These are phyloP conservation scores for Drosophila mojavensis DNA, from an alignment of 1,140 invertebrate species.

Conservation along the genomic window DNA sequence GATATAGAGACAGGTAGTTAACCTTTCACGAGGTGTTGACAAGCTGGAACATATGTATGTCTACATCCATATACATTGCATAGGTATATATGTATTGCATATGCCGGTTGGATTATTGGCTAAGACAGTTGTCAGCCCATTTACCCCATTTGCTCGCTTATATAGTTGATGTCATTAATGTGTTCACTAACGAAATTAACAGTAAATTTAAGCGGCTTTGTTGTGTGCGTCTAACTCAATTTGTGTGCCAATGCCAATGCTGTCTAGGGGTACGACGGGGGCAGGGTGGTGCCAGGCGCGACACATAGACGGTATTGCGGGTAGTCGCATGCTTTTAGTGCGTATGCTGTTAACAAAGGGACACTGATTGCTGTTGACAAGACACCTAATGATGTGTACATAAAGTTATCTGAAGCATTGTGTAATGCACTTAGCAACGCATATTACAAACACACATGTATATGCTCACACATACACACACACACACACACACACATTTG, in stretches of 20 bases:
- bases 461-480: not conserved
- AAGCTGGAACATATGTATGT: not conserved
- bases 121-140: constrained; percentile 36
- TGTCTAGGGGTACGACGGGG: too few species aligned
- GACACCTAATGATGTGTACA: constrained; percentile 56
- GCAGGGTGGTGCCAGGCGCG: not conserved
- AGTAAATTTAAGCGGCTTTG: constrained; percentile 72
- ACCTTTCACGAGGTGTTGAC: not conserved
- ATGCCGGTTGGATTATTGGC: constrained; percentile 46
- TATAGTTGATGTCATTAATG: constrained; percentile 60
- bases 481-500: not conserved
- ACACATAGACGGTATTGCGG: not conserved
- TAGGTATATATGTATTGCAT: constrained; percentile 5
- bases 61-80: not conserved
- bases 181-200: constrained; percentile 74
- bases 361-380: constrained; percentile 71
- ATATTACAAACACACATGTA: constrained; percentile 2
- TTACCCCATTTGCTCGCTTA: constrained; percentile 8
- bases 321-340: constrained; percentile 48
- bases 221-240: constrained; percentile 69
- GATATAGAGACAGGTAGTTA: constrained; percentile 32
- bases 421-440: constrained; percentile 46
- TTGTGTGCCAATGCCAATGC: constrained; percentile 36
- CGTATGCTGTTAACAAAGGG: constrained; percentile 54
- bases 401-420: constrained; percentile 55